Base-by-base conservation (phyloP, 2,888 invertebrate species). In the Byasa hedistus region DNA sequence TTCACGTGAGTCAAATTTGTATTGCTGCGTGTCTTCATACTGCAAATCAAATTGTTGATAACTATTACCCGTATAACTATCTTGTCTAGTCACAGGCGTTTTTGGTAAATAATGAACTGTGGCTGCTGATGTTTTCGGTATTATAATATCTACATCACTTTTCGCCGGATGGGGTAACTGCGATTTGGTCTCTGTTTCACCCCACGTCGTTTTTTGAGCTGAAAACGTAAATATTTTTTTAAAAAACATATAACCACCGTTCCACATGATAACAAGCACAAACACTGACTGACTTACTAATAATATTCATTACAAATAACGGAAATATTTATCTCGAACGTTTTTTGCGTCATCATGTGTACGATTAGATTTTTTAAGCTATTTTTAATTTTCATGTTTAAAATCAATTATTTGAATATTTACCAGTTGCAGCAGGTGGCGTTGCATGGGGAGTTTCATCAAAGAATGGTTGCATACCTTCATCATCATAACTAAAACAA, bases 401-500 rank as follows among this genome's bases (percentile, higher is more conserved):
- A 48, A 56, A 51, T 15, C 62, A n/a, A 21, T 52, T 52, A 5
- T 44, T 44, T 44, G 67, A 67, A 66, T 32, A 65, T 64, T 76
- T 84, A 90, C 89, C 87, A 79, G 86, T 73, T 17, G 77, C 87
- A 65, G 91, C 91, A 75, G 91, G 91, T 61, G 91, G 90, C 64
- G 91, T 91, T 3, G 91, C 91, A 61, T 91, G 91, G 60, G 91
- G 91, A 32, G 91, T 91, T 78, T 91, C 91, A 69, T 90, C 87
- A 73, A 91, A 91, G 79, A 91, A 91, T 52, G 91, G 91, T 78
- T 91, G 91, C 89, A 89, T 90, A 57, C 89, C 91, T 76, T 91
- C 91, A 66, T 90, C 90, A 70, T 91, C 91, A 73, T 86, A 89
- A 79, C 89, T 91, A 8, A 77, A 80, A 51, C 70, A 76, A 71